phyloP scores from a whole-genome alignment of 2,113 vertebrate genomes.

The Lontra canadensis region DNA sequence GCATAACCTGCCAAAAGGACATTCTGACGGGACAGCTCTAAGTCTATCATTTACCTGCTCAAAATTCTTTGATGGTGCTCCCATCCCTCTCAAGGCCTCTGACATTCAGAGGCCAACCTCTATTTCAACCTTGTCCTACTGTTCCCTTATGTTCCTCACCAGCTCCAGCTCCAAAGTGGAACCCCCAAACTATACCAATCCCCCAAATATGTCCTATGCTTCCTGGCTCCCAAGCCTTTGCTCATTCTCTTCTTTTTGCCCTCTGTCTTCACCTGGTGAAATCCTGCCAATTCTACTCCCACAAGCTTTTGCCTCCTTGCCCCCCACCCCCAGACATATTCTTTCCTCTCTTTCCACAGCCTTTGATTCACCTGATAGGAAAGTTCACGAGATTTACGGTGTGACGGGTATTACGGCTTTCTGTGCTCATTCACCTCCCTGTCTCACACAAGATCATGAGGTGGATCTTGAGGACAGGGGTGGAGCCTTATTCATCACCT shows the following conservation, averaged over 20 bases:
- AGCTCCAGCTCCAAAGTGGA: background rate
- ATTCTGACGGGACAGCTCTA: background rate
- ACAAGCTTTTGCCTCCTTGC: background rate
- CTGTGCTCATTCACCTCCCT: background rate
- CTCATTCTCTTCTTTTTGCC: background rate
- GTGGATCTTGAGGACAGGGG: background rate
- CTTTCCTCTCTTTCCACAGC: background rate
- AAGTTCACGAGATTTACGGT: background rate
- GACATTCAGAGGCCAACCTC: background rate
- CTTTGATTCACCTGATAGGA: background rate
- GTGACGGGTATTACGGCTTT: background rate
- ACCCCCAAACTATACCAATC: background rate
- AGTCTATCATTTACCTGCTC: background rate
- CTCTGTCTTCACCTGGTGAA: background rate
- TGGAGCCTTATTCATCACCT: background rate
- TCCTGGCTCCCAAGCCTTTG: background rate
- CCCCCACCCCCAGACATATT: fast-evolving
- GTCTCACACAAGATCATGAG: background rate
- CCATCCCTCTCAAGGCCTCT: background rate
- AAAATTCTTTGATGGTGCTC: background rate
- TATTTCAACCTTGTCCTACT: background rate
- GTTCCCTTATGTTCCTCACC: background rate
- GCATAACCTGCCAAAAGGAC: background rate
- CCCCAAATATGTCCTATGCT: background rate
- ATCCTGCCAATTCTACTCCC: background rate